Evolutionary conservation across 2,113 vertebrate genomes (phyloP), one percentile per base, ranked within the genome.

Genomic region (Cinclus mexicanus): DNA sequence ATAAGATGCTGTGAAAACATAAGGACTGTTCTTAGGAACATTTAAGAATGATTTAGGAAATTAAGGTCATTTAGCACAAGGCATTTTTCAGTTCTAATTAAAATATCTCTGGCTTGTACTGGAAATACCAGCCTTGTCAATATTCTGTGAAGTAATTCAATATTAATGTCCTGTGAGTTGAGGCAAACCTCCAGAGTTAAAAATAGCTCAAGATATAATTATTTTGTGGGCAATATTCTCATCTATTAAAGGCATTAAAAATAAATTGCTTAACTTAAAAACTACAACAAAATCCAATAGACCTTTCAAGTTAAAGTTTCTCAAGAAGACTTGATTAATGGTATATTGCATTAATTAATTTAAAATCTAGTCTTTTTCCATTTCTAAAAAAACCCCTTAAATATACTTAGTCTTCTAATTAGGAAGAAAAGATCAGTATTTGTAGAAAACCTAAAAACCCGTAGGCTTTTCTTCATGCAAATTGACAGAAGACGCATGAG

Each of bases 181-280:
- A 84, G 44, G 7, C 6, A 83, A 80, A 70, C 18, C 39, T 91
- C 46, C 42, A 44, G 55, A 81, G 39, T 24, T 56, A 57, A 71
- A 67, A 47, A 60, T 33, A 35, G 17, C 68, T 92, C 22, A 23
- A 28, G 19, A 83, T 28, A 18, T 72, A 77, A 72, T 85, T 93
- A 23, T 57, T 70, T 39, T 55, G 33, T 50, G 29, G 55, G 29
- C 33, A 94, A 21, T 74, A 59, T 67, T 69, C 42, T 83, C 3
- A 10, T 72, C 42, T 84, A 28, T 80, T 81, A 86, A 57, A 82
- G 18, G 14, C 12, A 86, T 67, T 83, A 60, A 22, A 59, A 87
- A 93, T 42, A 71, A 95, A 92, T 69, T 71, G 37, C 31, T 81
- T 84, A 71, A 84, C 89, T 90, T 64, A 46, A 86, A 90, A 90